phyloP scores from a whole-genome alignment of 2,113 vertebrate species.

The Planiliza haematocheilus region DNA sequence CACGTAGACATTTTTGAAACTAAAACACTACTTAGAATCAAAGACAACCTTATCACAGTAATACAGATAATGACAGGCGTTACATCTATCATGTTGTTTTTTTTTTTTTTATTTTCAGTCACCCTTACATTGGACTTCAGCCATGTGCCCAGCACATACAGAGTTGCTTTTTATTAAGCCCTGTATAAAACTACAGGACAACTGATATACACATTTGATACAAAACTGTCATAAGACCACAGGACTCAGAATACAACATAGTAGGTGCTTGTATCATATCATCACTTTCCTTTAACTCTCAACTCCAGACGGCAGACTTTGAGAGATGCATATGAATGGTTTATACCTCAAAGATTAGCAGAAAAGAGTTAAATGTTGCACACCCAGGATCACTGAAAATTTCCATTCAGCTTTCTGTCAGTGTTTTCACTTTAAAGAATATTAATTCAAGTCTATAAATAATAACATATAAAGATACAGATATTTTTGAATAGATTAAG shows the following conservation, averaged over 20 bases:
- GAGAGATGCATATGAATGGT: conserved; percentile 23
- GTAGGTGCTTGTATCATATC: conserved; percentile 46
- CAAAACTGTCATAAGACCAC: conserved; percentile 75
- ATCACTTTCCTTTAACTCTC: conserved; percentile 17
- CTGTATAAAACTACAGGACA: conserved; percentile 96
- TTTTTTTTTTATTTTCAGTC: conserved; percentile 69
- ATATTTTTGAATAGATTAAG: neutral
- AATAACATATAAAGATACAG: too few species aligned
- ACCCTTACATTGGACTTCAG: conserved; percentile 69
- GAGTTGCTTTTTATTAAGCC: conserved; percentile 78
- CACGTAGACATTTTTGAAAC: neutral
- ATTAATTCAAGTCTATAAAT: too few species aligned
- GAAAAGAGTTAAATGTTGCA: neutral
- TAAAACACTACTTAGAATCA: neutral
- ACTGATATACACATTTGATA: conserved; percentile 72
- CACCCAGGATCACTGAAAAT: neutral
- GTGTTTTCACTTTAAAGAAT: neutral
- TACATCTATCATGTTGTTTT: conserved; percentile 40
- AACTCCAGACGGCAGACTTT: conserved; percentile 24
- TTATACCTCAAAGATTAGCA: neutral
- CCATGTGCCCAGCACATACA: conserved; percentile 96
- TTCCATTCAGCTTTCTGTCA: neutral
- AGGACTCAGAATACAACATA: conserved; percentile 64
- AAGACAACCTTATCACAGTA: conserved; percentile 3
- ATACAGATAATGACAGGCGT: conserved; percentile 31